Evolutionary conservation across 1,140 invertebrate genomes (phyloP).

Genomic region (Pemphigus obesinymphae): DNA sequence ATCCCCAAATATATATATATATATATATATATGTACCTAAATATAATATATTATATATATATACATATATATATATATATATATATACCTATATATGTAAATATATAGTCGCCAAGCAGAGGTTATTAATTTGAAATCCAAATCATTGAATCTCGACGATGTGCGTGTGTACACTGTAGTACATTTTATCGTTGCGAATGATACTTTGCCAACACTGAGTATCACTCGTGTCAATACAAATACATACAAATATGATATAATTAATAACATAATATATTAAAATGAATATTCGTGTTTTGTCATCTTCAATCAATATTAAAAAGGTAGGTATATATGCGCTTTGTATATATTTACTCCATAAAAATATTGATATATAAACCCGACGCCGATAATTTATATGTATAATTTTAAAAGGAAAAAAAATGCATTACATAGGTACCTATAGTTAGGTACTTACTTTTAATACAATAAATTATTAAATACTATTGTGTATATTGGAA

Average conservation of each 20-base stretch:
- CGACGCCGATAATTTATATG: not conserved
- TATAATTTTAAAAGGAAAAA: not conserved
- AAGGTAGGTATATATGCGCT: not conserved
- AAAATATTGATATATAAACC: not conserved
- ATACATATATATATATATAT: too few relatives aligned
- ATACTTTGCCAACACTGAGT: not conserved
- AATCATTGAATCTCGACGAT: constrained; percentile 1
- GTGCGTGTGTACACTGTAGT: not conserved
- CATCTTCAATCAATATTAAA: not conserved
- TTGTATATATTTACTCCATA: not conserved
- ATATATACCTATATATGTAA: not conserved
- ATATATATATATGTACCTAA: too few relatives aligned
- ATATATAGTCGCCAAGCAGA: not conserved
- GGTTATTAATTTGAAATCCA: constrained; percentile 16
- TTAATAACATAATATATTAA: not conserved
- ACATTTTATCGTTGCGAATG: not conserved
- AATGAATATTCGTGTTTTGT: not conserved
- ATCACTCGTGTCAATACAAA: not conserved
- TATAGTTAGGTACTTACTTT: too few relatives aligned
- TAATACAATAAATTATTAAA: too few relatives aligned
- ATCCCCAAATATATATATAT: not conserved
- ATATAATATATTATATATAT: not conserved
- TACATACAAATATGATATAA: not conserved
- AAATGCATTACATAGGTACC: too few relatives aligned
- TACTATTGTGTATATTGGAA: too few relatives aligned